A percentile compares a stretch with the other conserved stretches of the same genome.
These are phyloP conservation scores for Yponomeuta cagnagella DNA, from an alignment of 2,888 invertebrate species.

Conservation along the genomic window DNA sequence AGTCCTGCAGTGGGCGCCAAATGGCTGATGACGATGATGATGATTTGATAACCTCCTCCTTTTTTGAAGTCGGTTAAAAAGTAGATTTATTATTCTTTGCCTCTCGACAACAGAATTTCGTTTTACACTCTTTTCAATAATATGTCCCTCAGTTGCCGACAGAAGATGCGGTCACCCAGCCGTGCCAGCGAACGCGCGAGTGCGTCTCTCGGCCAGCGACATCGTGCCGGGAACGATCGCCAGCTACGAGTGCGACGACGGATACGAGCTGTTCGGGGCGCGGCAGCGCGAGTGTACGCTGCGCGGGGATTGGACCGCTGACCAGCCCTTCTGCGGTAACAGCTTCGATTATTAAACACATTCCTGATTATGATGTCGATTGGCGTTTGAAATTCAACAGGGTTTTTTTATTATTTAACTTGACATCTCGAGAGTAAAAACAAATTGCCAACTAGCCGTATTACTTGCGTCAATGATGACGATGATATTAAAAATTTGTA, in stretches of 20 bases:
- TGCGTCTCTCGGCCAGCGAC: conserved; percentile 75
- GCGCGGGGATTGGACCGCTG: conserved; percentile 85
- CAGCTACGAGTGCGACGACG: conserved; percentile 89
- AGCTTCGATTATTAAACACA: conserved; percentile 2
- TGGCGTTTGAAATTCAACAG: too few relatives aligned
- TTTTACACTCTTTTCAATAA: not conserved
- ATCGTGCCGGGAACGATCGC: conserved; percentile 78
- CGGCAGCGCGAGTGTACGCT: conserved; percentile 81
- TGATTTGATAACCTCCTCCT: too few relatives aligned
- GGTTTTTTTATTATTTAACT: too few relatives aligned
- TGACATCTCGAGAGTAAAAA: too few relatives aligned
- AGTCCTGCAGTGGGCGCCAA: too few relatives aligned
- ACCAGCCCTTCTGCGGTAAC: conserved; percentile 89
- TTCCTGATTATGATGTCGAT: too few relatives aligned
- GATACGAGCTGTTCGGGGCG: conserved; percentile 91
- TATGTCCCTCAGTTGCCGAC: not conserved
- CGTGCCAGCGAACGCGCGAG: conserved; percentile 88
- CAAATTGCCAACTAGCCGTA: too few relatives aligned
- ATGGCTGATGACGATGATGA: too few relatives aligned
- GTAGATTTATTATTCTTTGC: too few relatives aligned
- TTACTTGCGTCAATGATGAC: too few relatives aligned
- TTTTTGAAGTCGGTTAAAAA: too few relatives aligned
- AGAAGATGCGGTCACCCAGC: conserved; percentile 87
- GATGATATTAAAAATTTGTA: too few relatives aligned
- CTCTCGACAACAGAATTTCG: not conserved